Evolutionary conservation across 2,888 invertebrate species (phyloP).

Genomic region (Synanthedon formicaeformis): DNA sequence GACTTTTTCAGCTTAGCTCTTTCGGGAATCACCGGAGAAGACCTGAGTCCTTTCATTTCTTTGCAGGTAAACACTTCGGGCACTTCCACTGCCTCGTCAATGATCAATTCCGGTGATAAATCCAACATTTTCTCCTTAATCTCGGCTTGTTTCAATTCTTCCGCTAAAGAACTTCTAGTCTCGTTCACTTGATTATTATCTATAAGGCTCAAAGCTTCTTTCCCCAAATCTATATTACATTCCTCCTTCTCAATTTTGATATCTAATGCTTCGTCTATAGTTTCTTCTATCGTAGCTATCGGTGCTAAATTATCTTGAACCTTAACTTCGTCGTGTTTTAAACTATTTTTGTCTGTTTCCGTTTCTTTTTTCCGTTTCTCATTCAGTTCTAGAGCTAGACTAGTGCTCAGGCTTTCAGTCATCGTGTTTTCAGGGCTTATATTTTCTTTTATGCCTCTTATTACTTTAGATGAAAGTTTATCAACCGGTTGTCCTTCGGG

Average conservation of each 20-base stretch:
- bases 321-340: slow-evolving; percentile 30
- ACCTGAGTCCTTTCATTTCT: slow-evolving; percentile 32
- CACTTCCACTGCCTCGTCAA: slow-evolving; percentile 42
- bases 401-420: slow-evolving; percentile 51
- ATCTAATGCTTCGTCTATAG: slow-evolving; percentile 40
- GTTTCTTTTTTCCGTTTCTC: slow-evolving; percentile 39
- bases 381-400: slow-evolving; percentile 42
- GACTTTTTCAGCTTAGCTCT: slow-evolving; percentile 52
- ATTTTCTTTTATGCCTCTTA: slow-evolving; percentile 72
- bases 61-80: slow-evolving; percentile 37
- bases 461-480: slow-evolving; percentile 67
- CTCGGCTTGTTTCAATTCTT: slow-evolving; percentile 51
- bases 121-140: slow-evolving; percentile 40
- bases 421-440: slow-evolving; percentile 73
- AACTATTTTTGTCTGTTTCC: slow-evolving; percentile 24
- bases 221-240: slow-evolving; percentile 43
- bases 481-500: slow-evolving; percentile 56
- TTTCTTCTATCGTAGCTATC: slow-evolving; percentile 56
- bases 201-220: slow-evolving; percentile 54
- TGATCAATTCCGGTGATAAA: slow-evolving; percentile 51
- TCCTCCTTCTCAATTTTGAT: slow-evolving; percentile 28
- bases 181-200: slow-evolving; percentile 41
- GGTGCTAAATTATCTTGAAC: slow-evolving; percentile 41
- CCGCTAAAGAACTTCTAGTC: slow-evolving; percentile 31
- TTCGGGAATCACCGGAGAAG: slow-evolving; percentile 48